Percentiles rank a stretch among this genome's conserved stretches.
These are phyloP conservation scores for Trachelus tabidus DNA, from an alignment of 2,888 invertebrate species.

Conservation along the genomic window DNA sequence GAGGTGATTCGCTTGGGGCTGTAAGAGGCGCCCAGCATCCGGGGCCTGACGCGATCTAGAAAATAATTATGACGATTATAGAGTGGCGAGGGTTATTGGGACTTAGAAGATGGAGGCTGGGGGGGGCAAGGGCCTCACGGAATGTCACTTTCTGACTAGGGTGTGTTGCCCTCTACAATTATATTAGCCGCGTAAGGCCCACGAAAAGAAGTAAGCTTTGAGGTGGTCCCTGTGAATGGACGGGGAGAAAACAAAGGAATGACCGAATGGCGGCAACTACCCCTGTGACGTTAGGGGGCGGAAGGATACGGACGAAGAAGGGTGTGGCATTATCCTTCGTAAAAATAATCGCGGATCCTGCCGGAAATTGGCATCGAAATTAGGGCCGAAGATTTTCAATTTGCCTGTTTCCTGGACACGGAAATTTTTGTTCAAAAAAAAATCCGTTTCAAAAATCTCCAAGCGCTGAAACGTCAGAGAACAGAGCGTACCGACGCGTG, in stretches of 20 bases:
- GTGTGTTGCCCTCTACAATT: slow-evolving; percentile 29
- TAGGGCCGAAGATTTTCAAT: background rate
- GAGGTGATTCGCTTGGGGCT: background rate
- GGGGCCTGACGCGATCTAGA: background rate
- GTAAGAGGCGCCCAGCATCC: background rate
- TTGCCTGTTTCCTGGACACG: background rate
- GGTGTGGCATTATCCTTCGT: slow-evolving; percentile 50
- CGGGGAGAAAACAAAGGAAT: slow-evolving; percentile 7
- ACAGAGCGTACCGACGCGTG: too few relatives aligned
- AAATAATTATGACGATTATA: slow-evolving; percentile 10
- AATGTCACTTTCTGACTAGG: slow-evolving; percentile 26
- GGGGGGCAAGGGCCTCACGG: background rate
- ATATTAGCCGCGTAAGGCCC: slow-evolving; percentile 8
- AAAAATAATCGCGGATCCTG: slow-evolving; percentile 6
- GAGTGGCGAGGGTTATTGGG: background rate
- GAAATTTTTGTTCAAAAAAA: too few relatives aligned
- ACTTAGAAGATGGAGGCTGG: background rate
- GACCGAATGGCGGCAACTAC: slow-evolving; percentile 17
- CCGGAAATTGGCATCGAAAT: background rate
- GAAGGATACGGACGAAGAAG: slow-evolving; percentile 53
- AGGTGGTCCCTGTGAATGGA: slow-evolving; percentile 30
- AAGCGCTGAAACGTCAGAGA: too few relatives aligned
- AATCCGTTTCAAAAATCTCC: too few relatives aligned
- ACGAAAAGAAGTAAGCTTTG: slow-evolving; percentile 36
- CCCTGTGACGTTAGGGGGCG: slow-evolving; percentile 47